Conservation (phyloP, 2,888 invertebrate species). For the Morpho helenor region DNA sequence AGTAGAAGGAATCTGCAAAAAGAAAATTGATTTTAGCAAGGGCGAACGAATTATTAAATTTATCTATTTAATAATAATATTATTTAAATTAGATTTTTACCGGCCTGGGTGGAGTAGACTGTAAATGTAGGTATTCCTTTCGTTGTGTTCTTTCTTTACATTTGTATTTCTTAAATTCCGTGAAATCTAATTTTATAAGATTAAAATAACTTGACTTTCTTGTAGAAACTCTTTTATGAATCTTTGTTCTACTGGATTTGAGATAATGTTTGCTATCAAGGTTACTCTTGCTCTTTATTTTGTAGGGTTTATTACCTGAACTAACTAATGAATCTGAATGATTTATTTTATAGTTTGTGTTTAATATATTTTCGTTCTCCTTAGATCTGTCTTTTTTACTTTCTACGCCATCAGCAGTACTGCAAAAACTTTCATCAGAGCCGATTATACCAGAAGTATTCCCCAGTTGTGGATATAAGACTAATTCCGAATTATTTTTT, state of each 20-base stretch:
- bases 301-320: not conserved
- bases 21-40: not conserved
- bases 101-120: constrained; percentile 42
- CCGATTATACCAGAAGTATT: not conserved
- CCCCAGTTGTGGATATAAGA: not conserved
- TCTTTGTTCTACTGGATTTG: constrained; percentile 31
- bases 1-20: constrained; percentile 54
- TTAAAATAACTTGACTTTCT: constrained; percentile 28
- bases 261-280: constrained; percentile 1
- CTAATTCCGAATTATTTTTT: constrained; percentile 5
- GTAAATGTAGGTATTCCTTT: constrained; percentile 28
- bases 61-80: not conserved
- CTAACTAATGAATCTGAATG: not conserved
- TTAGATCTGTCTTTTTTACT: constrained; percentile 19
- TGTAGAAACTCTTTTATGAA: constrained; percentile 33
- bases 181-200: constrained; percentile 32
- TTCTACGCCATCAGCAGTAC: not conserved
- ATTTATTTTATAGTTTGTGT: not conserved
- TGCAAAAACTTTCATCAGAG: constrained; percentile 1
- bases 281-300: not conserved
- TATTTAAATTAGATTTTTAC: constrained; percentile 32
- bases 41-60: not conserved
- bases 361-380: constrained; percentile 23
- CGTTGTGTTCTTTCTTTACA: constrained; percentile 29
- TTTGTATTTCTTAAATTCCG: constrained; percentile 27